Conservation (phyloP, 2,113 vertebrate species). For the Isichthys henryi region DNA sequence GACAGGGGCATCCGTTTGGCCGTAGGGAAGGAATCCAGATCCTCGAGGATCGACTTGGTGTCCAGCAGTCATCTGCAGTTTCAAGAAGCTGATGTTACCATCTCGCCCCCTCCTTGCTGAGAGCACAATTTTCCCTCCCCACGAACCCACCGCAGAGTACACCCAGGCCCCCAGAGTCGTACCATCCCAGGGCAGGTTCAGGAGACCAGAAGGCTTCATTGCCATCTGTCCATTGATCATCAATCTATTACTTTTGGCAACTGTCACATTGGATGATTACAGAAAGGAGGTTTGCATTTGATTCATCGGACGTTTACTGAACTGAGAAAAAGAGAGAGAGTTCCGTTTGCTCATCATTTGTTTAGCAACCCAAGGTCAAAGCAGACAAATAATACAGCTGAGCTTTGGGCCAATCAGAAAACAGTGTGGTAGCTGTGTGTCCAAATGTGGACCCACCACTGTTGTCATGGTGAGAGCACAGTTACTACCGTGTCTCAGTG, state of each 20-base stretch:
- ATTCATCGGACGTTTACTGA: not conserved
- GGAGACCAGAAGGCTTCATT: not conserved
- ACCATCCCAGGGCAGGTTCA: not conserved
- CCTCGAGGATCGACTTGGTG: conserved; percentile 31
- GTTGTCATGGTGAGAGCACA: not conserved
- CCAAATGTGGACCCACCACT: not conserved
- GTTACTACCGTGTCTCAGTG: not conserved
- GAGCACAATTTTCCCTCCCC: no score
- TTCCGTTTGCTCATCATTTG: not conserved
- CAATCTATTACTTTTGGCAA: not conserved
- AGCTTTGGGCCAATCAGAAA: not conserved
- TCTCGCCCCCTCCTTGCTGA: not conserved
- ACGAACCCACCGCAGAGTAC: not conserved
- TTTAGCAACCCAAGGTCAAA: not conserved
- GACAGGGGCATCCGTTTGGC: conserved; percentile 29
- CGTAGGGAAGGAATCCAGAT: conserved; percentile 31
- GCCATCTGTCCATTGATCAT: not conserved
- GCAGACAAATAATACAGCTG: not conserved
- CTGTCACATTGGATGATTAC: not conserved
- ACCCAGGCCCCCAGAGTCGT: not conserved
- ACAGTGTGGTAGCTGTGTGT: not conserved
- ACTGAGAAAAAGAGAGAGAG: not conserved
- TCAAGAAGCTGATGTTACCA: conserved; percentile 29
- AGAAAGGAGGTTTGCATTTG: not conserved
- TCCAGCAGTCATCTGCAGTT: conserved; percentile 22